Base-by-base conservation (phyloP, 2,888 invertebrate genomes). In the Microplitis manilae region DNA sequence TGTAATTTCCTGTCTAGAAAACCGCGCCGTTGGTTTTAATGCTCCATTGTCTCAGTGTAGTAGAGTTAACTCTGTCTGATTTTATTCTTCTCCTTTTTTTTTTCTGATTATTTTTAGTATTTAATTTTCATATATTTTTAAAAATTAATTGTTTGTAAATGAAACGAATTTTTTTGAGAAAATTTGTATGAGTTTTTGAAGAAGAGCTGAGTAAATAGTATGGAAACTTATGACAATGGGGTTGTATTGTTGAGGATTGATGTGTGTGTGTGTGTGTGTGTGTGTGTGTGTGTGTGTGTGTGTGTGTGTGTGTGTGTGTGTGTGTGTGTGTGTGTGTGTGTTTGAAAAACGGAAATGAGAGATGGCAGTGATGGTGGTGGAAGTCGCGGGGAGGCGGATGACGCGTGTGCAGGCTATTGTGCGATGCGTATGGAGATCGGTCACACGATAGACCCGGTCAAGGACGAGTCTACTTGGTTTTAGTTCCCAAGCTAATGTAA, bases 1-100 rank as follows among this genome's bases (percentile, higher is more conserved):
- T 89, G 88, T 89, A 89, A 89, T 89, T 89, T 89, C 88, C 89
- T 89, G 89, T 89, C 89, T 86, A 87, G 88, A 88, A 87, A 88
- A 88, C 86, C 86, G 84, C 87, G 87, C 86, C 86, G 85, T 84
- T 84, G 9, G 85, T 87, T 88, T 88, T 89, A 89, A 88, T 89
- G 88, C 87, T 88, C 89, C 88, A 89, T 89, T 89, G 89, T 89
- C 88, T 89, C 88, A 86, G 84, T 79, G 61, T 76, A 68, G 62
- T 64, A 20, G 30, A 20, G 13, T 30, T 73, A 15, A 9, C 75
- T 73, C 79, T 62, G 64, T 79, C 80, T 74, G 71, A 78, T 67
- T 41, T 39, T 69, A 20, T 50, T 76, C 77, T 39, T n/a, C n/a
- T 20, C 1, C 38, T 40, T n/a, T 30, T 30, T 30, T 30, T 4